phyloP scores from a whole-genome alignment of 2,888 invertebrate species.

The Eremobia ochroleuca region DNA sequence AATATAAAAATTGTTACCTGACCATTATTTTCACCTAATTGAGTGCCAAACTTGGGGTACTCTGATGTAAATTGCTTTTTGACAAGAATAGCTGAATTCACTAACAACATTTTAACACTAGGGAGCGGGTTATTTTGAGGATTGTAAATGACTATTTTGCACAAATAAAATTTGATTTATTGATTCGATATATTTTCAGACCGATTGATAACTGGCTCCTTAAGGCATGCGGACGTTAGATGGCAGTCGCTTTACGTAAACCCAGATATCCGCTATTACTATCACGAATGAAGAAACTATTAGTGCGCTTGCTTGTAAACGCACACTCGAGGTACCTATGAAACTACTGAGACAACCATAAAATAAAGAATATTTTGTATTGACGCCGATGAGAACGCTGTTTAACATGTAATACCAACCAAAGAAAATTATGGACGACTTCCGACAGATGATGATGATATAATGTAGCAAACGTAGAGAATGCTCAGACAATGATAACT shows the following conservation, averaged over 20 bases:
- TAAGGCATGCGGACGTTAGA: constrained; percentile 36
- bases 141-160: background rate
- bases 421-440: constrained; percentile 30
- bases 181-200: constrained; percentile 8
- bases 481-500: constrained; percentile 44
- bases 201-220: constrained; percentile 19
- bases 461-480: constrained; percentile 41
- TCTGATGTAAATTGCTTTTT: background rate
- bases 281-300: constrained; percentile 48
- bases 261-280: constrained; percentile 53
- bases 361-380: constrained; percentile 29
- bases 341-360: constrained; percentile 8
- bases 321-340: background rate
- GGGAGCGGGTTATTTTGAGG: background rate
- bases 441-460: constrained; percentile 38
- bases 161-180: constrained; percentile 22
- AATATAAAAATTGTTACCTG: no score
- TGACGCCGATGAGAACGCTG: constrained; percentile 26
- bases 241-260: constrained; percentile 55
- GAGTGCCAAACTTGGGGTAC: background rate
- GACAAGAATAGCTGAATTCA: background rate
- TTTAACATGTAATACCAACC: constrained; percentile 36
- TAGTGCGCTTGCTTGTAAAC: constrained; percentile 15
- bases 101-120: background rate
- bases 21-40: no score